These are phyloP conservation scores for Scolanthus callimorphus DNA, from an alignment of 92 coral and sea anemone species.

Conservation along the genomic window DNA sequence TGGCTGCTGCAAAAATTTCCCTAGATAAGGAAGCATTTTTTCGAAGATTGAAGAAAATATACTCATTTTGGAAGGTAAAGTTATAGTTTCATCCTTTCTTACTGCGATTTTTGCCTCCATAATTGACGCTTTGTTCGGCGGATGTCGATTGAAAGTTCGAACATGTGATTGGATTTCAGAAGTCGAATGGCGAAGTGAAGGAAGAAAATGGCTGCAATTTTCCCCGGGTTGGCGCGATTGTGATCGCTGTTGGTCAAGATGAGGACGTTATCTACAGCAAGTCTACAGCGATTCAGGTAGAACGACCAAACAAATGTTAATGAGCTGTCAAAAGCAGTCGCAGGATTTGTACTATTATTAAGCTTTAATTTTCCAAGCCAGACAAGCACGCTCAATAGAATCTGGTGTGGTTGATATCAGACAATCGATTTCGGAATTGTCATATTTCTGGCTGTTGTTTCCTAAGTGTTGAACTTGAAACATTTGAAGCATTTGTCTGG, in stretches of 20 bases:
- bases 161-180: slow-evolving; percentile 7
- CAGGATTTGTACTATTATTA: too few relatives aligned
- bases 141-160: neutral
- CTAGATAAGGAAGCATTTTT: slow-evolving; percentile 98
- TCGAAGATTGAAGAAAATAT: slow-evolving; percentile 93
- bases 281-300: slow-evolving; percentile 95
- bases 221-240: slow-evolving; percentile 78
- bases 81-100: neutral
- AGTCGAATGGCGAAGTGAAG: slow-evolving; percentile 43
- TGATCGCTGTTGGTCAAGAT: slow-evolving; percentile 96
- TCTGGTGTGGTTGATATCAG: too few relatives aligned
- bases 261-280: slow-evolving; percentile 98
- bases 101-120: neutral
- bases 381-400: too few relatives aligned
- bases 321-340: too few relatives aligned
- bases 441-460: too few relatives aligned
- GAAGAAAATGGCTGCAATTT: slow-evolving; percentile 83
- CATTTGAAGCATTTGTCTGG: too few relatives aligned
- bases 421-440: too few relatives aligned
- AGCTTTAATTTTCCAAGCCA: too few relatives aligned
- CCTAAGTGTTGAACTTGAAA: too few relatives aligned
- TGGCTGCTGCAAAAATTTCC: slow-evolving; percentile 92
- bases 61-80: slow-evolving; percentile 87
- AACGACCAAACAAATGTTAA: too few relatives aligned
- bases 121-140: neutral